These are phyloP conservation scores for Cepaea hortensis DNA, from an alignment of 2,888 invertebrate species.

Conservation along the genomic window DNA sequence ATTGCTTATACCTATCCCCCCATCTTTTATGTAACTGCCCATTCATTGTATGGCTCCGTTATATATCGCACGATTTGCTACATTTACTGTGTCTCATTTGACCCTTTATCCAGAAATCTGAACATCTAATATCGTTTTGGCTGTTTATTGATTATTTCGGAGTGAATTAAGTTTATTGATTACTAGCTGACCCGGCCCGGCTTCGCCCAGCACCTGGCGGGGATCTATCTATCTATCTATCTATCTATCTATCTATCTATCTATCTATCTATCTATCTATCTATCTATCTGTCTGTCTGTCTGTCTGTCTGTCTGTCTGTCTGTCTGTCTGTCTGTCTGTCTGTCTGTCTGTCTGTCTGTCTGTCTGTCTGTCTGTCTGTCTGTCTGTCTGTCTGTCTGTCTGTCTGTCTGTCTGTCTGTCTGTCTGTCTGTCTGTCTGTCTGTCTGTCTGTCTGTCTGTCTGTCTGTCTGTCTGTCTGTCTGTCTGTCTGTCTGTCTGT, in stretches of 20 bases:
- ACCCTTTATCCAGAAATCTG: too few species aligned
- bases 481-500: not conserved
- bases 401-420: constrained; percentile 7
- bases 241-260: not conserved
- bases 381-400: constrained; percentile 21
- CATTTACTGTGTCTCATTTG: too few species aligned
- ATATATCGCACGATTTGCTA: too few species aligned
- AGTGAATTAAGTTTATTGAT: too few species aligned
- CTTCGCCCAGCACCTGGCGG: too few species aligned
- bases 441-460: constrained; percentile 2
- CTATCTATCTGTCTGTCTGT: not conserved
- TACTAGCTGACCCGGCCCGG: too few species aligned
- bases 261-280: not conserved
- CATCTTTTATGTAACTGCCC: too few species aligned
- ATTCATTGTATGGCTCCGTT: too few species aligned
- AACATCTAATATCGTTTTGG: too few species aligned
- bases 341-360: not conserved
- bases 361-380: not conserved
- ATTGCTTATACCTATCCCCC: too few species aligned
- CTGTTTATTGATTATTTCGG: too few species aligned
- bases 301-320: not conserved
- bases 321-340: not conserved
- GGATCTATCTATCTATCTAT: too few species aligned
- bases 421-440: not conserved
- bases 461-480: not conserved